Evolutionary conservation across 2,113 vertebrate genomes (phyloP).

Genomic region (Oreochromis spilurus): DNA sequence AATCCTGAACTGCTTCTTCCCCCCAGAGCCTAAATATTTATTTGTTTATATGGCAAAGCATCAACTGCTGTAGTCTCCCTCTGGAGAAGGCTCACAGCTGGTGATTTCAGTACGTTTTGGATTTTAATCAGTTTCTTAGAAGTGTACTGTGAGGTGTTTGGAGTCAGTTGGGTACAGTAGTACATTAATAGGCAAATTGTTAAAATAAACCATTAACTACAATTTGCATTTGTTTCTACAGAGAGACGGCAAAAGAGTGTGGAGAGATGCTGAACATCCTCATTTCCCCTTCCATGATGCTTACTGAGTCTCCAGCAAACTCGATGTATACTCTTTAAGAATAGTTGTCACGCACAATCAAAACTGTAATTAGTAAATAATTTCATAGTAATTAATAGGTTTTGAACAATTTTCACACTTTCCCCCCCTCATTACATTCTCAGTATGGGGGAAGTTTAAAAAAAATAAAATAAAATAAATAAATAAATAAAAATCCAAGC

Average conservation of each 20-base stretch:
- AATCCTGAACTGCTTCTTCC: not conserved
- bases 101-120: not conserved
- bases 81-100: not conserved
- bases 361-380: not conserved
- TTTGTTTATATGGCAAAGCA: not conserved
- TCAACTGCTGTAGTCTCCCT: not conserved
- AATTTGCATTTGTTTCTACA: slow-evolving; percentile 20
- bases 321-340: not conserved
- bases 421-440: not conserved
- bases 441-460: not conserved
- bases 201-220: not conserved
- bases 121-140: not conserved
- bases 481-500: not conserved
- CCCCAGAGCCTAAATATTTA: not conserved
- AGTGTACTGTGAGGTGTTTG: not conserved
- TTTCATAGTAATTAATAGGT: not conserved
- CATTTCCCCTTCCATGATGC: slow-evolving; percentile 72
- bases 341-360: not conserved
- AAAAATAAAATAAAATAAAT: too few relatives aligned
- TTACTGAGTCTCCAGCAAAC: slow-evolving; percentile 32
- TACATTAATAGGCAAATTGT: not conserved
- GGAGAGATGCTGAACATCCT: slow-evolving; percentile 71
- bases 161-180: not conserved
- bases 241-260: slow-evolving; percentile 59
- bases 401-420: not conserved